These are phyloP conservation scores for Cataglyphis rosenhaueri DNA, from an alignment of 2,888 invertebrate genomes.

Conservation along the genomic window DNA sequence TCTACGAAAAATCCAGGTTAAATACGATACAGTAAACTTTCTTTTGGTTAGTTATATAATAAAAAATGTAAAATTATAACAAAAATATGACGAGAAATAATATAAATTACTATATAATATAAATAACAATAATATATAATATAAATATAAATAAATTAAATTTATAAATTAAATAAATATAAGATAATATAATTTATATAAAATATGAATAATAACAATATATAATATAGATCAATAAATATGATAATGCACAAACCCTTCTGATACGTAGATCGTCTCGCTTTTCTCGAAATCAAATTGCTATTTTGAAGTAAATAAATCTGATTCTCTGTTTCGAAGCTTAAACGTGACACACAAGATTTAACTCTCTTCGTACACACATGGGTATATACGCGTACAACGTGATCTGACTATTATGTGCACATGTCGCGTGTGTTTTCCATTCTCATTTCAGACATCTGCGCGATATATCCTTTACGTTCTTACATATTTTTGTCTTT, in stretches of 20 bases:
- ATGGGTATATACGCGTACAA: neutral
- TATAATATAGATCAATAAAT: neutral
- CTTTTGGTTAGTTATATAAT: neutral
- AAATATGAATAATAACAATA: no score
- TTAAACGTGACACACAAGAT: neutral
- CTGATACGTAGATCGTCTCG: neutral
- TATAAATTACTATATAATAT: neutral
- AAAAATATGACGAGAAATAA: neutral
- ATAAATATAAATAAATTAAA: neutral
- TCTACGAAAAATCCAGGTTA: neutral
- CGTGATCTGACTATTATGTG: neutral
- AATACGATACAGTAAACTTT: neutral
- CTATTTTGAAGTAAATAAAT: slow-evolving; percentile 5
- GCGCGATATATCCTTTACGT: neutral
- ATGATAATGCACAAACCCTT: neutral
- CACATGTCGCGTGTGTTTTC: neutral
- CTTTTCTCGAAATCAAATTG: neutral
- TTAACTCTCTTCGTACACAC: neutral
- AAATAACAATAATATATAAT: neutral
- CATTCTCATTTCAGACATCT: neutral
- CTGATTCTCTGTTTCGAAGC: neutral
- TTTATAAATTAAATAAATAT: neutral
- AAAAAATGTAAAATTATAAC: neutral
- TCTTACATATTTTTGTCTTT: neutral
- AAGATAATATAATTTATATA: neutral